phyloP scores from a whole-genome alignment of 2,888 invertebrate species.

The Diarsia brunnea region DNA sequence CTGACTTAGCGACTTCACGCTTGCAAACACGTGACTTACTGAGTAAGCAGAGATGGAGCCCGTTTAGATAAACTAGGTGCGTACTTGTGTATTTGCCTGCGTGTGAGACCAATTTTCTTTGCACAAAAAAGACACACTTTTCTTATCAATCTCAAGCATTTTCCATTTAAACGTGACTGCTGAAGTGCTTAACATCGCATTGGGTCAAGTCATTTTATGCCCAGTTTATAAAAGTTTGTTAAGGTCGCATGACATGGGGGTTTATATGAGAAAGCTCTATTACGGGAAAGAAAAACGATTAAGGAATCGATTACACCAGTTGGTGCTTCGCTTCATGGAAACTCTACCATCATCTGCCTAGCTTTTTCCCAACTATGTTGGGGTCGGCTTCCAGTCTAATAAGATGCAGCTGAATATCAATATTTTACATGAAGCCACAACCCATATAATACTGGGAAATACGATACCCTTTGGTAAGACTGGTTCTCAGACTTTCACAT shows the following conservation, averaged over 20 bases:
- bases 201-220: neutral
- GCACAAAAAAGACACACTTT: neutral
- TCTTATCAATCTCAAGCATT: neutral
- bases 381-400: no score
- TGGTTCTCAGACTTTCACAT: no score
- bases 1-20: slow-evolving; percentile 44
- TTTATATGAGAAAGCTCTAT: neutral
- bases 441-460: no score
- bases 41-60: slow-evolving; percentile 5
- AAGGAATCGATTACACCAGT: neutral
- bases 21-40: slow-evolving; percentile 22
- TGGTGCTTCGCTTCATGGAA: neutral
- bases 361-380: no score
- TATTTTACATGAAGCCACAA: no score
- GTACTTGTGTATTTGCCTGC: no score
- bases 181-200: no score
- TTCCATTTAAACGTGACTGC: neutral
- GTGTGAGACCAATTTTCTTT: neutral
- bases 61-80: neutral
- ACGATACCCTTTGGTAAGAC: no score
- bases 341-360: no score
- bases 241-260: neutral
- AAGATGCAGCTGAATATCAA: no score
- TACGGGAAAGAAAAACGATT: neutral
- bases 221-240: neutral